phyloP scores from a whole-genome alignment of 2,797 vertebrate species.

The Brotula barbata region DNA sequence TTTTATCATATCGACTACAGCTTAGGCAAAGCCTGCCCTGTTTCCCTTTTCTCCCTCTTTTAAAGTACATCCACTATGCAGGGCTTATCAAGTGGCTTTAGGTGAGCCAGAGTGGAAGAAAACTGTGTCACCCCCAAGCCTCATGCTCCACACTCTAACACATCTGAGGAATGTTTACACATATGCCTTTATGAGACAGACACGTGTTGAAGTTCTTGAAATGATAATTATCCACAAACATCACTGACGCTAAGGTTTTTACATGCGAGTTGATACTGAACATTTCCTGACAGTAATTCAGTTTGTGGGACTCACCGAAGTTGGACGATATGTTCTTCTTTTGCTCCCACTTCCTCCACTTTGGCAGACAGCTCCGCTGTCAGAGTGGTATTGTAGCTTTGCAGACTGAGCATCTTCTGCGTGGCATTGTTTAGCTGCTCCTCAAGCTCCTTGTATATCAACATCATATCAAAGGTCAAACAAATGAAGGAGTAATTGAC shows the following conservation, averaged over 20 bases:
- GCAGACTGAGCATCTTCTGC: constrained; percentile 58
- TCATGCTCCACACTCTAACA: constrained; percentile 33
- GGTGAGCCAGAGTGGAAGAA: constrained; percentile 66
- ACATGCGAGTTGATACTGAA: not conserved
- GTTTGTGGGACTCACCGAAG: constrained; percentile 66
- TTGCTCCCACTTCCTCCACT: constrained; percentile 60
- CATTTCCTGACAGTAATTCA: not conserved
- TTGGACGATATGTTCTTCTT: constrained; percentile 64
- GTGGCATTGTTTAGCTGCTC: constrained; percentile 54
- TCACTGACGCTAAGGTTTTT: not conserved
- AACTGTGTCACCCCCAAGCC: constrained; percentile 70
- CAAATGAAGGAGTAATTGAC: not conserved
- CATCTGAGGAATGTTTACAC: constrained; percentile 18
- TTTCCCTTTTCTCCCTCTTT: constrained; percentile 72
- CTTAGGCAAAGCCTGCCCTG: constrained; percentile 76
- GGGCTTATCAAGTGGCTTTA: constrained; percentile 76
- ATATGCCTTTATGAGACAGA: constrained; percentile 1
- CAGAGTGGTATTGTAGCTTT: constrained; percentile 55
- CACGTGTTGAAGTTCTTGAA: not conserved
- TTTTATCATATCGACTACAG: constrained; percentile 82
- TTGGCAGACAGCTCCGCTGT: constrained; percentile 64
- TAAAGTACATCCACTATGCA: constrained; percentile 73
- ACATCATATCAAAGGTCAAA: not conserved
- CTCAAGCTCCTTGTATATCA: constrained; percentile 67
- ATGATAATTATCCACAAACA: not conserved